Percentiles rank a stretch among this genome's conserved stretches.
phyloP scores from a whole-genome alignment of 2,113 vertebrate genomes.

The Gnathochromis pfefferi region DNA sequence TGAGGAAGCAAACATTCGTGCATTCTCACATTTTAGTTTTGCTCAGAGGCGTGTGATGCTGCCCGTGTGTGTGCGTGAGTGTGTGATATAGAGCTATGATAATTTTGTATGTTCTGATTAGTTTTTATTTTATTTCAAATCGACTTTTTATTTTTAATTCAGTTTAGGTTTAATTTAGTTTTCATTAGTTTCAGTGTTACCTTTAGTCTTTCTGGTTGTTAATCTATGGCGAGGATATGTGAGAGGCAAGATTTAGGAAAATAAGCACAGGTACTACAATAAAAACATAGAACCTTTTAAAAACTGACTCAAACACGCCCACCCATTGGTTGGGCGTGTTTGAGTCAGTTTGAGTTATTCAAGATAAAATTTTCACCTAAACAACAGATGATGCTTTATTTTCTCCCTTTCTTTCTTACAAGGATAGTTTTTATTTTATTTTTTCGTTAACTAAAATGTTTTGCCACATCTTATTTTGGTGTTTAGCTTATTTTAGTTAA shows the following conservation, averaged over 20 bases:
- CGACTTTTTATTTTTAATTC: not conserved
- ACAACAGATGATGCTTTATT: not conserved
- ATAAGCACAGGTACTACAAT: not conserved
- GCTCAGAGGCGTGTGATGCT: constrained; percentile 14
- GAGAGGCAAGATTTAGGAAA: not conserved
- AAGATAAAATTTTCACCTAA: not conserved
- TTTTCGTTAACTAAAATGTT: not conserved
- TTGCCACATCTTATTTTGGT: not conserved
- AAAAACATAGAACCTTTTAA: not conserved
- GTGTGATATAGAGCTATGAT: not conserved
- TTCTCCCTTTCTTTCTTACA: not conserved
- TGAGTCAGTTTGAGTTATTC: not conserved
- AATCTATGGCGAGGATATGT: not conserved
- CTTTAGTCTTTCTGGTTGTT: not conserved
- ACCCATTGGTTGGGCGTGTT: not conserved
- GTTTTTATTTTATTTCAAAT: not conserved
- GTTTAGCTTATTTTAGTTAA: not conserved
- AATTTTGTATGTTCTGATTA: not conserved
- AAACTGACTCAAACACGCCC: not conserved
- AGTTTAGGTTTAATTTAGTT: not conserved
- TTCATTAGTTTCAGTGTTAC: not conserved
- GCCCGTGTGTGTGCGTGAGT: not conserved
- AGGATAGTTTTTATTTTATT: not conserved
- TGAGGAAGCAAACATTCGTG: constrained; percentile 11
- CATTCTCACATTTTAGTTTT: constrained; percentile 18